Evolutionary conservation across 2,888 invertebrate genomes (phyloP).

Genomic region (Dynastes hyllus): DNA sequence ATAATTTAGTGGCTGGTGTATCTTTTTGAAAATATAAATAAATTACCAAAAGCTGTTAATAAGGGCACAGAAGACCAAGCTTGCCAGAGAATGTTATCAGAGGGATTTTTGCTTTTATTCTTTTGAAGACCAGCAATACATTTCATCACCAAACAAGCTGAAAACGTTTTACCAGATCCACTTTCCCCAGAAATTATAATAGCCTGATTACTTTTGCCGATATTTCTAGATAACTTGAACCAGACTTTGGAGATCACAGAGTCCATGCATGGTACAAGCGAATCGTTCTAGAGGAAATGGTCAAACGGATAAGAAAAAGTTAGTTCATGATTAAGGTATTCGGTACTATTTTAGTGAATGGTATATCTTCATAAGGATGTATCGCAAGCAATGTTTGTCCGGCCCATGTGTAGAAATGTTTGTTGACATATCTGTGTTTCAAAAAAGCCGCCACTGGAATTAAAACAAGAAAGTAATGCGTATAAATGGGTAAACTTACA

Average conservation of each 20-base stretch:
- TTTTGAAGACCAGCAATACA: slow-evolving; percentile 63
- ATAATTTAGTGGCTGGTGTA: slow-evolving; percentile 41
- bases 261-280: slow-evolving; percentile 53
- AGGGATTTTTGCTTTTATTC: slow-evolving; percentile 45
- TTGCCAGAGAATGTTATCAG: slow-evolving; percentile 55
- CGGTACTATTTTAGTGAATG: slow-evolving; percentile 5
- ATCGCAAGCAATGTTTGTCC: slow-evolving; percentile 68
- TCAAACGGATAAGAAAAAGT: background rate
- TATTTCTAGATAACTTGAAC: slow-evolving; percentile 57
- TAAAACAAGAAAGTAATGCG: background rate
- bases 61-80: slow-evolving; percentile 59
- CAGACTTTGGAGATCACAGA: slow-evolving; percentile 56
- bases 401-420: slow-evolving; percentile 69
- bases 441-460: slow-evolving; percentile 66
- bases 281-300: slow-evolving; percentile 37
- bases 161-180: slow-evolving; percentile 71
- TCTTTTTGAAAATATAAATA: background rate
- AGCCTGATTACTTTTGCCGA: slow-evolving; percentile 67
- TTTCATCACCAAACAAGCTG: slow-evolving; percentile 67
- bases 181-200: slow-evolving; percentile 71
- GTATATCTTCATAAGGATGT: slow-evolving; percentile 64
- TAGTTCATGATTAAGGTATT: background rate
- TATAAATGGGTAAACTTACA: background rate
- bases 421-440: slow-evolving; percentile 63
- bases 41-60: slow-evolving; percentile 61